Percentiles rank a stretch among this genome's conserved stretches.
Conservation (phyloP, 2,113 vertebrate species). For the Cacatua alba region DNA sequence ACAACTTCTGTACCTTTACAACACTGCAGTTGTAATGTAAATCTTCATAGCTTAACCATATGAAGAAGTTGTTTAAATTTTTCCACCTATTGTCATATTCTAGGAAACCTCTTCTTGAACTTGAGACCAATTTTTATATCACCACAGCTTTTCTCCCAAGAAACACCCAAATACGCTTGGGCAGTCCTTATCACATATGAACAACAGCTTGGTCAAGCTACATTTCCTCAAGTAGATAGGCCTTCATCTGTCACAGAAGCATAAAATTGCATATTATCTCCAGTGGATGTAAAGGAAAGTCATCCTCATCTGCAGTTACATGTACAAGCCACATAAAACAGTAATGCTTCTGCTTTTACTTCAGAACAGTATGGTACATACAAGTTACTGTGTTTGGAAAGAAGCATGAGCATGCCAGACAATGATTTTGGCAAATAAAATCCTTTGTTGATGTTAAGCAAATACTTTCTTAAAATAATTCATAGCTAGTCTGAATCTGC, state of each 20-base stretch:
- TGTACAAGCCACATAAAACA: neutral
- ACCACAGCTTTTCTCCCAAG: neutral
- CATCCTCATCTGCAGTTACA: neutral
- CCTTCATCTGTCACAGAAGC: neutral
- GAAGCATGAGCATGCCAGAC: neutral
- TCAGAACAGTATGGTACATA: neutral
- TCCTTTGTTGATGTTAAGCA: neutral
- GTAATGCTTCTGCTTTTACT: neutral
- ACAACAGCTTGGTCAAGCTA: neutral
- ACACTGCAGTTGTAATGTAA: neutral
- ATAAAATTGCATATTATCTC: neutral
- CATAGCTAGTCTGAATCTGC: neutral
- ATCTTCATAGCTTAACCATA: neutral
- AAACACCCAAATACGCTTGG: neutral
- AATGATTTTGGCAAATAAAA: neutral
- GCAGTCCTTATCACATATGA: neutral
- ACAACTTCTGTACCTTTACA: neutral
- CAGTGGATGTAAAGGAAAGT: neutral
- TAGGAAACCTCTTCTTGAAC: neutral
- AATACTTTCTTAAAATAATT: neutral
- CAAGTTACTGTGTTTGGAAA: neutral
- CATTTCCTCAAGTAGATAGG: neutral
- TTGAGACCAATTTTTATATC: neutral
- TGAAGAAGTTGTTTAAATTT: neutral
- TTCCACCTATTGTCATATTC: neutral